Evolutionary conservation across 2,113 vertebrate genomes (phyloP).

Genomic region (Eptesicus fuscus): DNA sequence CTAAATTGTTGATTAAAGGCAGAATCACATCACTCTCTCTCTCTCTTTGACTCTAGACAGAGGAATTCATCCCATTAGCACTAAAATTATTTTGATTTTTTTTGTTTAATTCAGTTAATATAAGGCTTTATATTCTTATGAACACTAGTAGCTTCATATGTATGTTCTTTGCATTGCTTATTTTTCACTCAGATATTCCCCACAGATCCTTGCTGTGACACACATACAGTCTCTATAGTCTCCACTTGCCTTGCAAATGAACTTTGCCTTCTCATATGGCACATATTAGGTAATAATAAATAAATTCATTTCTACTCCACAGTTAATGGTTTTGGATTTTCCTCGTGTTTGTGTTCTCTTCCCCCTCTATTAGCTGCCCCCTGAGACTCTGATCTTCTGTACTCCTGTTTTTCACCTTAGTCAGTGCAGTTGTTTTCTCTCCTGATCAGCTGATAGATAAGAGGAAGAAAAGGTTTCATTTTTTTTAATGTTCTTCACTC

Average conservation of each 20-base stretch:
- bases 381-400: not conserved
- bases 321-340: not conserved
- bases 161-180: not conserved
- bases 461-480: not conserved
- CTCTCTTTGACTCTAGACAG: not conserved
- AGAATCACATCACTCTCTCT: not conserved
- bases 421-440: not conserved
- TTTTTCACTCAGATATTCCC: not conserved
- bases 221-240: fast-evolving
- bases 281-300: not conserved
- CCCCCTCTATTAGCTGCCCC: fast-evolving
- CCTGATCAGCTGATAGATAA: no score
- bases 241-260: no score
- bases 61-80: not conserved
- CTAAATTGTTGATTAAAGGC: not conserved
- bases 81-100: not conserved
- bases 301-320: not conserved
- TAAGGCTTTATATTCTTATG: not conserved
- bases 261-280: not conserved
- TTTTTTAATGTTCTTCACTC: not conserved
- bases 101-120: not conserved
- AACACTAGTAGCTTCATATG: not conserved
- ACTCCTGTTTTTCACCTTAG: fast-evolving
- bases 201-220: not conserved
- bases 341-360: no score